Evolutionary conservation across 2,113 vertebrate species (phyloP).

Genomic region (Erythrocercus mccallii): DNA sequence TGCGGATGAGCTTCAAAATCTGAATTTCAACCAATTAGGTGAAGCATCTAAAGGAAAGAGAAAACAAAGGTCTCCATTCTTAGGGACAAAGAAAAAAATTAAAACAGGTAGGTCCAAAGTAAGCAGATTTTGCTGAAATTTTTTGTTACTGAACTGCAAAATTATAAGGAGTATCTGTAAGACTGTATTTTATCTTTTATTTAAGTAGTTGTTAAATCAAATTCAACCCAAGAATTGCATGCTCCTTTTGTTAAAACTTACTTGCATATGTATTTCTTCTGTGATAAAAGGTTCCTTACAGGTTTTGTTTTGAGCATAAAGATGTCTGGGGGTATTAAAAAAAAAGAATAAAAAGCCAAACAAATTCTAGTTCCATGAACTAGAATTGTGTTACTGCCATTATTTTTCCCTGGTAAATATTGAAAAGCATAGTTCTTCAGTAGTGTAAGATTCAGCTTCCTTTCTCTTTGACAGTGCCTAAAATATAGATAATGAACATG

Average conservation of each 20-base stretch:
- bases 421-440: background rate
- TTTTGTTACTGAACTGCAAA: background rate
- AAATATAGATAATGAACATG: background rate
- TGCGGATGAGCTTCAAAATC: background rate
- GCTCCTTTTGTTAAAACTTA: background rate
- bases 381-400: background rate
- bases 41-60: constrained; percentile 39
- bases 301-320: background rate
- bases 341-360: background rate
- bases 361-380: background rate
- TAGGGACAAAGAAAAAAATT: background rate
- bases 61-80: background rate
- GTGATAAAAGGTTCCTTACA: background rate
- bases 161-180: background rate
- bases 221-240: background rate
- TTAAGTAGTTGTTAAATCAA: background rate
- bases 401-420: background rate
- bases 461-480: background rate
- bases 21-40: constrained; percentile 28
- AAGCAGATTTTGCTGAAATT: background rate
- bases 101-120: constrained; percentile 60
- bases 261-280: background rate
- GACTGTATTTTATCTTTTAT: background rate
- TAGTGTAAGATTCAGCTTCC: background rate
- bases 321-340: background rate